Evolutionary conservation across 1,140 invertebrate genomes (phyloP).

Genomic region (Philaenus spumarius): DNA sequence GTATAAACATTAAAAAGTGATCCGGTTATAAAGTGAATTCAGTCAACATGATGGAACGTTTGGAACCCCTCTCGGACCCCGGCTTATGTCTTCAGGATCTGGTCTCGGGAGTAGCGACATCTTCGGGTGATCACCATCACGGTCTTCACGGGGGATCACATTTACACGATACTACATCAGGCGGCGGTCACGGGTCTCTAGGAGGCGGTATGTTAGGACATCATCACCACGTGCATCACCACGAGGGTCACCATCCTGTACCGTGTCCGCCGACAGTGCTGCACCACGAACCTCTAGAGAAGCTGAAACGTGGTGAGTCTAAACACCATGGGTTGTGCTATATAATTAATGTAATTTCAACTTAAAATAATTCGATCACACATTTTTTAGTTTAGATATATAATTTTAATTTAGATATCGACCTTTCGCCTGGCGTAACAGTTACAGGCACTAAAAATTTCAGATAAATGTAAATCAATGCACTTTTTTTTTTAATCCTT

Average conservation of each 20-base stretch:
- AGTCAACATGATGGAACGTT: conserved; percentile 39
- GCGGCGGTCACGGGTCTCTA: conserved; percentile 37
- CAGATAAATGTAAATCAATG: no score
- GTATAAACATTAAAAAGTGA: no score
- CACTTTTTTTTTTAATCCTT: no score
- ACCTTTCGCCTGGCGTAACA: no score
- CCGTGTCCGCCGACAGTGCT: conserved; percentile 35
- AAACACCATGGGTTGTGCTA: no score
- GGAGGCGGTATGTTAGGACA: conserved; percentile 59
- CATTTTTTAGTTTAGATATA: no score
- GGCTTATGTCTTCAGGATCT: conserved; percentile 67
- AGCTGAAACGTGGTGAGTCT: conserved; percentile 72
- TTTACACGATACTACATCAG: conserved; percentile 51
- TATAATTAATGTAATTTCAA: no score
- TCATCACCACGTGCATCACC: conserved; percentile 48
- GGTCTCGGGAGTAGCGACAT: conserved; percentile 45
- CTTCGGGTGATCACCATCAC: conserved; percentile 36
- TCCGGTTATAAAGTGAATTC: neutral
- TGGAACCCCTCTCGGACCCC: conserved; percentile 53
- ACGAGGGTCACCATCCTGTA: conserved; percentile 41
- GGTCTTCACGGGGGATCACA: conserved; percentile 45
- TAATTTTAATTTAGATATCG: no score
- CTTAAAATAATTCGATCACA: no score
- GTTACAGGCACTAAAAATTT: no score
- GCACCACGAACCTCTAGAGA: conserved; percentile 70